Evolutionary conservation across 2,888 invertebrate genomes (phyloP).

Genomic region (Synergus itoensis): DNA sequence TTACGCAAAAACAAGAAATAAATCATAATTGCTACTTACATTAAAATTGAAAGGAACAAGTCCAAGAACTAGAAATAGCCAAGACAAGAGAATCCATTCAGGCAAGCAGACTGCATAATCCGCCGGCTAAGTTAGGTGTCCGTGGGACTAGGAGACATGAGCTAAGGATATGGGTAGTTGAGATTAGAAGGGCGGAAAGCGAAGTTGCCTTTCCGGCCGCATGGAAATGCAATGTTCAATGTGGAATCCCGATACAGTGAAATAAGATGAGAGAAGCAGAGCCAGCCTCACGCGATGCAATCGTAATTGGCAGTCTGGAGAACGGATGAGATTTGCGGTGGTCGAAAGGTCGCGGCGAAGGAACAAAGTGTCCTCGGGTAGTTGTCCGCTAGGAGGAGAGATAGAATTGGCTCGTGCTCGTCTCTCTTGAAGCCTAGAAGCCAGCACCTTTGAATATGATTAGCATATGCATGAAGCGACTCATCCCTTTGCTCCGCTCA

Average conservation of each 20-base stretch:
- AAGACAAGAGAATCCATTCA: neutral
- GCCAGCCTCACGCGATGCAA: conserved; percentile 41
- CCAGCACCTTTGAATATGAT: conserved; percentile 70
- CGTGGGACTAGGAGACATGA: neutral
- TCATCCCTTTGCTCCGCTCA: conserved; percentile 54
- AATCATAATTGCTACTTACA: too few relatives aligned
- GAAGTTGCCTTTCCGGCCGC: conserved; percentile 30
- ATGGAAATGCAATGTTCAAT: conserved; percentile 30
- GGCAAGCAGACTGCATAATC: conserved; percentile 1
- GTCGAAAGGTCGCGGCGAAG: conserved; percentile 54
- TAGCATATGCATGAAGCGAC: conserved; percentile 73
- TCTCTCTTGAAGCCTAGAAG: conserved; percentile 61
- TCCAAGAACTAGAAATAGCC: neutral
- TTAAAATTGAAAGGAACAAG: neutral
- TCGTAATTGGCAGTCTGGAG: conserved; percentile 59
- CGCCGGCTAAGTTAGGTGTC: conserved; percentile 18
- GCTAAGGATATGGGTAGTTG: conserved; percentile 7
- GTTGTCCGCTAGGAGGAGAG: conserved; percentile 44
- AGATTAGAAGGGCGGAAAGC: conserved; percentile 28
- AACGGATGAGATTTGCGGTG: conserved; percentile 53
- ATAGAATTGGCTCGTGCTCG: conserved; percentile 63
- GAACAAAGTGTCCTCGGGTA: conserved; percentile 48
- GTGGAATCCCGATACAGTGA: conserved; percentile 18
- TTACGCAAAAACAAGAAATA: too few relatives aligned
- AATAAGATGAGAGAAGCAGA: conserved; percentile 2